A percentile compares a stretch with the other conserved stretches of the same genome.
phyloP scores from a whole-genome alignment of 2,113 vertebrate species.

The Phrynosoma platyrhinos region DNA sequence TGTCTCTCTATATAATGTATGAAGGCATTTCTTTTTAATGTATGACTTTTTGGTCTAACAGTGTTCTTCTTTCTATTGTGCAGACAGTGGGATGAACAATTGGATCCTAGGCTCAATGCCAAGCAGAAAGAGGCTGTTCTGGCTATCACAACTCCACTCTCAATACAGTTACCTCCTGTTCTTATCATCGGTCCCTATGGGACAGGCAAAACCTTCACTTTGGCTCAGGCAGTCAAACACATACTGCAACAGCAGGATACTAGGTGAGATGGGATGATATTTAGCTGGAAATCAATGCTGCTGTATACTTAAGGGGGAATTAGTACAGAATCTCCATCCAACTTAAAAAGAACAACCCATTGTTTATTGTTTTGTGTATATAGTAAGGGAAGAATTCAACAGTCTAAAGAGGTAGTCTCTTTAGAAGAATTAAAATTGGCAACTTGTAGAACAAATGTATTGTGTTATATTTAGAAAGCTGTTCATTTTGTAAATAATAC shows the following conservation, averaged over 20 bases:
- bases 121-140: constrained; percentile 99
- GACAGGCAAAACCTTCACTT: constrained; percentile 98
- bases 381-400: constrained; percentile 28
- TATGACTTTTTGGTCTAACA: background rate
- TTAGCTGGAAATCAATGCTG: background rate
- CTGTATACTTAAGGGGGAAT: constrained; percentile 23
- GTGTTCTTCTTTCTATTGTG: constrained; percentile 36
- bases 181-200: constrained; percentile 98
- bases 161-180: constrained; percentile 92
- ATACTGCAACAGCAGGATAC: constrained; percentile 94
- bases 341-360: constrained; percentile 28
- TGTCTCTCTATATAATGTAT: background rate
- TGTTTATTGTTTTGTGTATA: constrained; percentile 23
- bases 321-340: constrained; percentile 43
- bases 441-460: constrained; percentile 20
- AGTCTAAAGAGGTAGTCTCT: constrained; percentile 42
- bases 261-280: constrained; percentile 80
- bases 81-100: constrained; percentile 98
- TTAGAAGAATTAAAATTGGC: constrained; percentile 37
- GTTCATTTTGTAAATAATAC: constrained; percentile 32
- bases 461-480: constrained; percentile 27
- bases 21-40: background rate
- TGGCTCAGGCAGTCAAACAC: constrained; percentile 98
- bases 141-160: constrained; percentile 95
- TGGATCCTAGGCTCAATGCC: constrained; percentile 97